Conservation (phyloP, 2,888 invertebrate species). For the Cabera pusaria region DNA sequence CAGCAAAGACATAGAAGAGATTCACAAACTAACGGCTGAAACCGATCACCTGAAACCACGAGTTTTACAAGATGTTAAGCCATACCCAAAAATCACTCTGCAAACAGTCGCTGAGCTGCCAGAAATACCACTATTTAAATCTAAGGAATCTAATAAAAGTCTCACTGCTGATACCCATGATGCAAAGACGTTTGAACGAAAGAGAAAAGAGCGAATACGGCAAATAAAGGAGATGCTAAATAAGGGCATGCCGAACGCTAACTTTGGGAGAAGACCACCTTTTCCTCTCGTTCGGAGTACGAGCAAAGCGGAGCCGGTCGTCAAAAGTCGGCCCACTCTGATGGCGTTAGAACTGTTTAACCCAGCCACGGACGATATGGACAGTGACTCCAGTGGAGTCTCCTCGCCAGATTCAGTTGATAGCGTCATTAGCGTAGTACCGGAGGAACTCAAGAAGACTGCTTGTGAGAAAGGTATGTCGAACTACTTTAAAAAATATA, state of each 20-base stretch:
- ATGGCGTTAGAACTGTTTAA: constrained; percentile 93
- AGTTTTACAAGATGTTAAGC: constrained; percentile 75
- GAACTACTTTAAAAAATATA: not conserved
- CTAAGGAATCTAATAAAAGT: constrained; percentile 59
- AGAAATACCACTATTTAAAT: constrained; percentile 83
- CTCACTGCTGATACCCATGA: constrained; percentile 66
- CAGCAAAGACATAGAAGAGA: constrained; percentile 77
- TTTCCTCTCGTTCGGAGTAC: constrained; percentile 89
- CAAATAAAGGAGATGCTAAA: constrained; percentile 88
- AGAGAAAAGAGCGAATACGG: constrained; percentile 85
- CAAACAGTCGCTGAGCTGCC: constrained; percentile 85
- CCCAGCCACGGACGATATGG: constrained; percentile 95
- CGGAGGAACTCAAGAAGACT: constrained; percentile 81
- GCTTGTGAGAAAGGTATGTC: constrained; percentile 71
- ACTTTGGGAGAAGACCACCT: constrained; percentile 71
- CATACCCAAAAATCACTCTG: constrained; percentile 83
- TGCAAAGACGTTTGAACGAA: constrained; percentile 75
- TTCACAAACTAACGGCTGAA: constrained; percentile 76
- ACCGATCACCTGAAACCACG: constrained; percentile 66
- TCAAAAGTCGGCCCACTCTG: constrained; percentile 88
- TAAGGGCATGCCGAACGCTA: constrained; percentile 86
- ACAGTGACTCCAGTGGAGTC: constrained; percentile 94
- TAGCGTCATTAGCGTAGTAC: constrained; percentile 91
- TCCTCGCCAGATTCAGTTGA: constrained; percentile 94
- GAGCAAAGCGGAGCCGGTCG: constrained; percentile 84